These are phyloP conservation scores for Erinaceus europaeus DNA, from an alignment of 2,113 vertebrate species.

Conservation along the genomic window DNA sequence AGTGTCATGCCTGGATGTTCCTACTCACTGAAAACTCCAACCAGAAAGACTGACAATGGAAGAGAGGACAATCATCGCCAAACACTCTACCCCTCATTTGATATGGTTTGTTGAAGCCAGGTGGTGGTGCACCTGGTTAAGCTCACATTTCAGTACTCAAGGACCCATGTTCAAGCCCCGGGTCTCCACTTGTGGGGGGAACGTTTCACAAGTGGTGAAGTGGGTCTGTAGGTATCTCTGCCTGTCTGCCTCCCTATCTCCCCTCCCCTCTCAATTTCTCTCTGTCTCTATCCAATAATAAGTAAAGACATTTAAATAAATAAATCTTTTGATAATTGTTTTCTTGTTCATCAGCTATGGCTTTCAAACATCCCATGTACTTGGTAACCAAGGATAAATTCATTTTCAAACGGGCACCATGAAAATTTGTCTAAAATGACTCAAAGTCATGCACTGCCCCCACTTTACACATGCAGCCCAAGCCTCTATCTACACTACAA, in stretches of 20 bases:
- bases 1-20: neutral
- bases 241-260: too few relatives aligned
- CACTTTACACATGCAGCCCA: neutral
- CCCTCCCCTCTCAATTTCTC: too few relatives aligned
- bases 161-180: too few relatives aligned
- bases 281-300: too few relatives aligned
- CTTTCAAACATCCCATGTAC: conserved; percentile 2
- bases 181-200: too few relatives aligned
- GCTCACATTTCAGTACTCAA: too few relatives aligned
- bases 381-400: neutral
- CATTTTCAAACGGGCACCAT: neutral
- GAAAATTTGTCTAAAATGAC: neutral
- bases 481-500: neutral
- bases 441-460: neutral
- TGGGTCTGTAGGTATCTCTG: too few relatives aligned
- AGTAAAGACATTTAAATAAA: too few relatives aligned
- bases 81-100: neutral
- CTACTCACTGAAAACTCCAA: neutral
- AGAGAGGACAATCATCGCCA: neutral
- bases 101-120: neutral
- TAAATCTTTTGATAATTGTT: too few relatives aligned
- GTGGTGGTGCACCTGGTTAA: too few relatives aligned
- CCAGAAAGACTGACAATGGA: neutral
- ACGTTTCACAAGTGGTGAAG: too few relatives aligned
- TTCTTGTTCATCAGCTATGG: neutral